These are phyloP conservation scores for Ptilonorhynchus violaceus DNA, from an alignment of 2,113 vertebrate genomes.

Conservation along the genomic window DNA sequence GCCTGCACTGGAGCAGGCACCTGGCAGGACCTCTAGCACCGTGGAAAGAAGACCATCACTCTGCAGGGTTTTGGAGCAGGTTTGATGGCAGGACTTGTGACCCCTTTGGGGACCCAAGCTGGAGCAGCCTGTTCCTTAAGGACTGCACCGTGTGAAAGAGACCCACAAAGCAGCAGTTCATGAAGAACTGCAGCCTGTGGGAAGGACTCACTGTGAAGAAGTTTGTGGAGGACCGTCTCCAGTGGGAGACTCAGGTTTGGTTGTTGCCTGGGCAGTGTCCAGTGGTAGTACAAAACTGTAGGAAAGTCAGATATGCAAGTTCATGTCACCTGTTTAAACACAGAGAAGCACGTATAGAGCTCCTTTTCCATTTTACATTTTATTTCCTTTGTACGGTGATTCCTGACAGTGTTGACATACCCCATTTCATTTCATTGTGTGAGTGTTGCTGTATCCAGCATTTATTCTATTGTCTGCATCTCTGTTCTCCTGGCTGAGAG, in stretches of 20 bases:
- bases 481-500: not conserved
- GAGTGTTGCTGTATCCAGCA: not conserved
- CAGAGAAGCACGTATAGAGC: not conserved
- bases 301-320: not conserved
- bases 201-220: not conserved
- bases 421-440: not conserved
- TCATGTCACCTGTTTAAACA: not conserved
- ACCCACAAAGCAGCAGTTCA: not conserved
- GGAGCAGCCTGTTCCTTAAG: not conserved
- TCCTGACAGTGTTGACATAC: not conserved
- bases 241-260: not conserved
- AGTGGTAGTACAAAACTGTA: not conserved
- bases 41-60: not conserved
- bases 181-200: not conserved
- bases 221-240: not conserved
- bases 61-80: not conserved
- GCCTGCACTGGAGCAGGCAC: not conserved
- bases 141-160: not conserved
- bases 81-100: not conserved
- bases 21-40: not conserved
- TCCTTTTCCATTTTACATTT: not conserved
- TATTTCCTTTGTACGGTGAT: not conserved
- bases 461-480: not conserved
- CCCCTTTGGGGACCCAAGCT: accelerated
- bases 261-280: not conserved